These are phyloP conservation scores for Glaucopsyche alexis DNA, from an alignment of 2,888 invertebrate genomes.

Conservation along the genomic window DNA sequence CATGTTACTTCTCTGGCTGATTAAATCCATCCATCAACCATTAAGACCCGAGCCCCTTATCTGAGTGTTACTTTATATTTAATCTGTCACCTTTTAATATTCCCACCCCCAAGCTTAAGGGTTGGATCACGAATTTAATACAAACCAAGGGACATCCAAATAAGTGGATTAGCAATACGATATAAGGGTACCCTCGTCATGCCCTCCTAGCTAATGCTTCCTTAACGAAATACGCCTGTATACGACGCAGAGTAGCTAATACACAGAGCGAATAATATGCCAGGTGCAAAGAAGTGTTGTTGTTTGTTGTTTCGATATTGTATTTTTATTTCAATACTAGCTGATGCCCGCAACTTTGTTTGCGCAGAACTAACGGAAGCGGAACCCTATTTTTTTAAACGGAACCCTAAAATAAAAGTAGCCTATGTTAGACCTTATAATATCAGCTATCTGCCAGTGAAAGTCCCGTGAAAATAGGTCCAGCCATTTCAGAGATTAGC, in stretches of 20 bases:
- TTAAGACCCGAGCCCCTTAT: not conserved
- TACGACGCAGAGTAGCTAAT: slow-evolving; percentile 31
- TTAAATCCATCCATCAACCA: not conserved
- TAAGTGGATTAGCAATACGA: slow-evolving; percentile 41
- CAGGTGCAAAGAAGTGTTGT: slow-evolving; percentile 10
- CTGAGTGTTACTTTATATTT: slow-evolving; percentile 1
- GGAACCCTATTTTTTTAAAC: too few relatives aligned
- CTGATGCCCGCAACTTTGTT: too few relatives aligned
- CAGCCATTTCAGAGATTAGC: too few relatives aligned
- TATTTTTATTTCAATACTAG: slow-evolving; percentile 7
- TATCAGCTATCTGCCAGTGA: too few relatives aligned
- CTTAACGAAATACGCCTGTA: slow-evolving; percentile 36
- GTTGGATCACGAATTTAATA: slow-evolving; percentile 34
- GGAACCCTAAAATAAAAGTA: too few relatives aligned
- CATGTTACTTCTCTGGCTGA: too few relatives aligned
- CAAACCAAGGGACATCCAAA: slow-evolving; percentile 33
- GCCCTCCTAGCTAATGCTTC: slow-evolving; percentile 38
- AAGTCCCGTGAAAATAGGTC: too few relatives aligned
- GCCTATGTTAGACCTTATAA: too few relatives aligned
- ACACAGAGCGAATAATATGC: slow-evolving; percentile 5
- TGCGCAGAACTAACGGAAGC: too few relatives aligned
- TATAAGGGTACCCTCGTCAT: slow-evolving; percentile 38
- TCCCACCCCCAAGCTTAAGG: slow-evolving; percentile 26
- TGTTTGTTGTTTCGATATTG: slow-evolving; percentile 7
- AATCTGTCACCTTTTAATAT: slow-evolving; percentile 28